Conservation (phyloP, 2,888 invertebrate genomes). For the Phrixothrix hirtus region DNA sequence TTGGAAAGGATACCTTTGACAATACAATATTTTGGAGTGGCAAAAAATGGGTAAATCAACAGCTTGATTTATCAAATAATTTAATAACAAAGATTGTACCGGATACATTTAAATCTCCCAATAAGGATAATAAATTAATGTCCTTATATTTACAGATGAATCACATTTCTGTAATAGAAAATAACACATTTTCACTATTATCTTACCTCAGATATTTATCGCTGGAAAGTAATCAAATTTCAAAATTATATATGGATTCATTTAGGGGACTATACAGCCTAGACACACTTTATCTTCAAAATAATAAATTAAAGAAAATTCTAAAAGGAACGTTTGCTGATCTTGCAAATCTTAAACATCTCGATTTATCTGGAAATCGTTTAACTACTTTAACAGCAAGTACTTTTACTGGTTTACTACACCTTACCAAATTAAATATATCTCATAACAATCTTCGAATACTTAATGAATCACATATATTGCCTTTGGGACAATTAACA, state of each 20-base stretch:
- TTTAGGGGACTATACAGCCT: conserved; percentile 14
- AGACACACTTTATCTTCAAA: conserved; percentile 4
- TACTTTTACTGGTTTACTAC: conserved; percentile 10
- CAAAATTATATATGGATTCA: conserved; percentile 2
- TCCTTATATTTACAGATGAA: conserved; percentile 8
- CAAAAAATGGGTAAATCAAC: conserved; percentile 1
- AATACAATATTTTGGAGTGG: conserved; percentile 10
- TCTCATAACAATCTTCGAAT: conserved; percentile 8
- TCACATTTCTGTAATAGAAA: conserved; percentile 13
- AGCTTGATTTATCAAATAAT: conserved; percentile 17
- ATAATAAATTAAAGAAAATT: conserved; percentile 7
- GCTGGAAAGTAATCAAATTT: conserved; percentile 14
- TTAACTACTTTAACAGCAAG: conserved; percentile 1
- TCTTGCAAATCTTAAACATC: not conserved
- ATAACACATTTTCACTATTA: conserved; percentile 12
- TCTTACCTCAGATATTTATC: conserved; percentile 2
- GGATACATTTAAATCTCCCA: conserved; percentile 6
- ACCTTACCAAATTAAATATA: conserved; percentile 7
- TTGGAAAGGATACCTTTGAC: conserved; percentile 9
- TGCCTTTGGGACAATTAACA: conserved; percentile 7
- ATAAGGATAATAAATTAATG: not conserved
- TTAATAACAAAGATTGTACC: conserved; percentile 5
- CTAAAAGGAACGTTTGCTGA: conserved; percentile 8
- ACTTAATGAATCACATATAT: conserved; percentile 1
- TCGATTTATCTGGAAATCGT: conserved; percentile 12